phyloP scores from a whole-genome alignment of 2,113 vertebrate genomes.

The Indri indri region DNA sequence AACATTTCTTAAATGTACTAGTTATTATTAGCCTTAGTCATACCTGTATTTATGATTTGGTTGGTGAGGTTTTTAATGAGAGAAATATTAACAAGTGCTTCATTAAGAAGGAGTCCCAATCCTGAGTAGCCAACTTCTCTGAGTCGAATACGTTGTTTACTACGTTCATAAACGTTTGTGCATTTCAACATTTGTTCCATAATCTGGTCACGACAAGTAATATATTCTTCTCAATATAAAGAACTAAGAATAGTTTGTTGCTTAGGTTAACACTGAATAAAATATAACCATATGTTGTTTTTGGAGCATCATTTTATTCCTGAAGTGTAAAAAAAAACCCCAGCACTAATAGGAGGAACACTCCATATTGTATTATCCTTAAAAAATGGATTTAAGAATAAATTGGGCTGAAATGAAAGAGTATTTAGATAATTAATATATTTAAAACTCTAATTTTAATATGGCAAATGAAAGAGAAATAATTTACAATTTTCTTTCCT shows the following conservation, averaged over 20 bases:
- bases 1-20: background rate
- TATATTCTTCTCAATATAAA: conserved; percentile 31
- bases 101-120: conserved; percentile 93
- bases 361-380: background rate
- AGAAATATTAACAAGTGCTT: conserved; percentile 88
- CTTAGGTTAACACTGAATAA: background rate
- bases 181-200: conserved; percentile 96
- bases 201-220: conserved; percentile 84
- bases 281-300: background rate
- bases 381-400: conserved; percentile 14
- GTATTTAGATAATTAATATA: background rate
- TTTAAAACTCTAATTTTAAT: conserved; percentile 45
- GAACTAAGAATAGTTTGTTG: conserved; percentile 26
- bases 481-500: conserved; percentile 3
- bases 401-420: background rate
- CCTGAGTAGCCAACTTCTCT: conserved; percentile 95
- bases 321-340: background rate
- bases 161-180: conserved; percentile 96
- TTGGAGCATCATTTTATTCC: conserved; percentile 7
- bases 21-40: conserved; percentile 1
- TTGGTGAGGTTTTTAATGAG: conserved; percentile 94
- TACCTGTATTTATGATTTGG: conserved; percentile 94
- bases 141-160: conserved; percentile 94
- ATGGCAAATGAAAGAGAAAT: background rate
- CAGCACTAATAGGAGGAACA: background rate